Evolutionary conservation across 2,797 vertebrate species (phyloP).

Genomic region (Microctenopoma steveboyesi): DNA sequence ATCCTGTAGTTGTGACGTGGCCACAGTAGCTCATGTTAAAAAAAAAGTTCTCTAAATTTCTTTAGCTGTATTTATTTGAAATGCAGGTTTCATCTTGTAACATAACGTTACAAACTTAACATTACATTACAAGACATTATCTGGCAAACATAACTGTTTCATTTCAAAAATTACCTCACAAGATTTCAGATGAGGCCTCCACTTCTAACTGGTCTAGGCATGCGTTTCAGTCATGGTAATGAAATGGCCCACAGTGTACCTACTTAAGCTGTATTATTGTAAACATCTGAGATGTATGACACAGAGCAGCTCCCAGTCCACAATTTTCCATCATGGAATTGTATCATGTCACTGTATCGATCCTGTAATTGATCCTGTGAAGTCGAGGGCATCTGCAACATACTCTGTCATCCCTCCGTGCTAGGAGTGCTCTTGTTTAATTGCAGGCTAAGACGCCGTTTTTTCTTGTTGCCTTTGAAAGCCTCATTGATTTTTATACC

Average conservation of each 20-base stretch:
- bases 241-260: conserved; percentile 32
- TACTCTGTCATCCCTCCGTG: conserved; percentile 70
- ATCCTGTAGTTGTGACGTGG: neutral
- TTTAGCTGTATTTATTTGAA: neutral
- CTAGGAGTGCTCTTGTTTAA: conserved; percentile 77
- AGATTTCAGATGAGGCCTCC: conserved; percentile 44
- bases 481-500: conserved; percentile 82
- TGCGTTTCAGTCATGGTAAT: conserved; percentile 39
- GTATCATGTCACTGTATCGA: conserved; percentile 79
- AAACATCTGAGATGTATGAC: conserved; percentile 65
- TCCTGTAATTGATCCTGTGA: conserved; percentile 77
- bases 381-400: conserved; percentile 74
- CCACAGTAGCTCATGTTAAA: neutral
- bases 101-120: too few relatives aligned
- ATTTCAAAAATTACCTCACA: too few relatives aligned
- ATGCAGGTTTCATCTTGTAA: neutral
- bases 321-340: conserved; percentile 71
- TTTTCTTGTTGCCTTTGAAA: conserved; percentile 82
- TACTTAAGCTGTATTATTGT: conserved; percentile 57
- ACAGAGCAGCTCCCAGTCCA: conserved; percentile 35
- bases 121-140: too few relatives aligned
- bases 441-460: conserved; percentile 75
- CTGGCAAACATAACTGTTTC: too few relatives aligned
- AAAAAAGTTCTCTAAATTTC: too few relatives aligned
- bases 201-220: conserved; percentile 43